A percentile compares a stretch with the other conserved stretches of the same genome.
Evolutionary conservation across 2,888 invertebrate species (phyloP).

Genomic region (Cheilosia vulpina): DNA sequence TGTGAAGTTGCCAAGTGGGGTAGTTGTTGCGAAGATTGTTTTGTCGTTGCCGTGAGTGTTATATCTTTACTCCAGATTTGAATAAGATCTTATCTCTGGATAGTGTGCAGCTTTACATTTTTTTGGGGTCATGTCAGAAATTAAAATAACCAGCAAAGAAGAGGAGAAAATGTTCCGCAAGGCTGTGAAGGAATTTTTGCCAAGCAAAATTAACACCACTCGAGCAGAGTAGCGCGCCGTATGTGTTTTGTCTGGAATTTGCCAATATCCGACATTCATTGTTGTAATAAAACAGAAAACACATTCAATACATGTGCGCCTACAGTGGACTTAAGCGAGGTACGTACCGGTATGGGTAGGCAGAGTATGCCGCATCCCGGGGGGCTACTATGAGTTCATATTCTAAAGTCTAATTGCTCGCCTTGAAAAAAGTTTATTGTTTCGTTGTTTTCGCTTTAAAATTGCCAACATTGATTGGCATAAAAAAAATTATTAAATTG

Average conservation of each 20-base stretch:
- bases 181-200: slow-evolving; percentile 5
- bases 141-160: slow-evolving; percentile 28
- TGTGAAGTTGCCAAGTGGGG: not conserved
- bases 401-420: slow-evolving; percentile 18
- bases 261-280: slow-evolving; percentile 24
- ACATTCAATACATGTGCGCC: slow-evolving; percentile 18
- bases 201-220: slow-evolving; percentile 38
- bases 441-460: not conserved
- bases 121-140: slow-evolving; percentile 36
- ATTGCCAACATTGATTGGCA: slow-evolving; percentile 7
- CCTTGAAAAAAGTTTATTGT: slow-evolving; percentile 38
- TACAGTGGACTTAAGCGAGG: slow-evolving; percentile 10
- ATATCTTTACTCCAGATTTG: slow-evolving; percentile 10
- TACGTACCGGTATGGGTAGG: not conserved
- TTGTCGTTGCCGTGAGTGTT: not conserved
- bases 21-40: not conserved
- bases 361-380: not conserved
- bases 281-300: slow-evolving; percentile 36
- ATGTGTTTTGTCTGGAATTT: slow-evolving; percentile 46
- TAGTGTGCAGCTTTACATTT: not conserved
- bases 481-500: not conserved
- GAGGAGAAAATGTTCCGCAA: slow-evolving; percentile 17
- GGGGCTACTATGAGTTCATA: slow-evolving; percentile 36
- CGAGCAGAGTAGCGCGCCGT: slow-evolving; percentile 3
- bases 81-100: slow-evolving; percentile 1